Conservation (phyloP, 2,888 invertebrate species). For the Scaptomyza polygonia region DNA sequence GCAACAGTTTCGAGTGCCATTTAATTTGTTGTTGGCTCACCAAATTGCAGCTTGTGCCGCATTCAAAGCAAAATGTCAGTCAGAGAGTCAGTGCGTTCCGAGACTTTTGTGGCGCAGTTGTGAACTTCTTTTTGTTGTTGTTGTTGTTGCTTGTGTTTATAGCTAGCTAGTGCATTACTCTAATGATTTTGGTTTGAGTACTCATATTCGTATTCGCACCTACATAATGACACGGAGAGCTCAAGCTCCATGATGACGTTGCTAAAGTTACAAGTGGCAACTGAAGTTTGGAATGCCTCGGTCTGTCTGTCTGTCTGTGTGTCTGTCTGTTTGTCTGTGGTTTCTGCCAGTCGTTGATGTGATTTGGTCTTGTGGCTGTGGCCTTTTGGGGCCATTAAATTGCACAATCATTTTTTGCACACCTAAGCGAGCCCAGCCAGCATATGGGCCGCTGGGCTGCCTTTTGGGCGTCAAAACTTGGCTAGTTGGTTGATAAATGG, state of each 20-base stretch:
- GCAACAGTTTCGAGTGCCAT: slow-evolving; percentile 37
- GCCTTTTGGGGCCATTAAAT: slow-evolving; percentile 66
- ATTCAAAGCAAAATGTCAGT: slow-evolving; percentile 50
- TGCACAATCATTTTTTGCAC: slow-evolving; percentile 70
- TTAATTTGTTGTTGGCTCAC: slow-evolving; percentile 34
- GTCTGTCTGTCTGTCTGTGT: slow-evolving; percentile 4
- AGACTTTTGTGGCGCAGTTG: slow-evolving; percentile 12
- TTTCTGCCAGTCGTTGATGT: slow-evolving; percentile 15
- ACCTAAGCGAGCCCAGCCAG: slow-evolving; percentile 19
- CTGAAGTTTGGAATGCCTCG: slow-evolving; percentile 48
- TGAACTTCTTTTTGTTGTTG: slow-evolving; percentile 25
- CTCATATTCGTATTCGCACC: slow-evolving; percentile 33
- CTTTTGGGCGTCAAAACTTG: slow-evolving; percentile 17
- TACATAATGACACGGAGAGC: slow-evolving; percentile 51
- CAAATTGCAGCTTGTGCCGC: slow-evolving; percentile 41
- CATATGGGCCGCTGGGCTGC: slow-evolving; percentile 41
- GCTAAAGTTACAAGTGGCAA: slow-evolving; percentile 69
- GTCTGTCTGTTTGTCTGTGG: slow-evolving; percentile 13
- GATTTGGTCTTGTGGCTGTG: slow-evolving; percentile 35
- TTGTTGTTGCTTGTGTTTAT: slow-evolving; percentile 3
- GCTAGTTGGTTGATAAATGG: slow-evolving; percentile 36
- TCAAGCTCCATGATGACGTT: slow-evolving; percentile 57
- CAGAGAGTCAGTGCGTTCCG: background rate
- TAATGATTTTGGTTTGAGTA: slow-evolving; percentile 37
- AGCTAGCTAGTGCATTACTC: slow-evolving; percentile 15